Conservation (phyloP, 35 echinoderm and acorn worm species). For the Heliocidaris erythrogramma region DNA sequence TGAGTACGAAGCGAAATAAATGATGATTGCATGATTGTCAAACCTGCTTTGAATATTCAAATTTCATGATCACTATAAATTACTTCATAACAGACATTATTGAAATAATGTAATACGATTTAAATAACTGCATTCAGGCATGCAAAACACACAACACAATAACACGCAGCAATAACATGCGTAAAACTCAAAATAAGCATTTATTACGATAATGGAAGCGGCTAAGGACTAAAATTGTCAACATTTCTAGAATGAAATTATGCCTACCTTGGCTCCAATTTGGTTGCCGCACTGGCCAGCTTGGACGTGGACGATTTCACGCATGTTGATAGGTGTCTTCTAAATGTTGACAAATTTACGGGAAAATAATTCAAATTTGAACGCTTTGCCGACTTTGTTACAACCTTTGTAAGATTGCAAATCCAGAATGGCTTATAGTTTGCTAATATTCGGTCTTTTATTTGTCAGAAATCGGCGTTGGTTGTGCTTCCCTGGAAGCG, state of each 20-base stretch:
- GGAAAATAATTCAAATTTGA: background rate
- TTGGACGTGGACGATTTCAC: conserved; percentile 89
- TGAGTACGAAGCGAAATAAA: too few species aligned
- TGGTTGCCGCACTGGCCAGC: conserved; percentile 91
- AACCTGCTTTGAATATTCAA: too few species aligned
- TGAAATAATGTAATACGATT: too few species aligned
- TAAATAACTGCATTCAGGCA: too few species aligned
- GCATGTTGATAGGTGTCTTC: conserved; percentile 56
- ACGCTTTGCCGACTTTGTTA: background rate
- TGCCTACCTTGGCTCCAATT: conserved; percentile 83
- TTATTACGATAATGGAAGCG: background rate
- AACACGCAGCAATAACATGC: too few species aligned
- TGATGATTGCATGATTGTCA: too few species aligned
- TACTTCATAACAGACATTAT: too few species aligned
- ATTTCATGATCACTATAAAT: too few species aligned
- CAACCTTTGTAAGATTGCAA: background rate
- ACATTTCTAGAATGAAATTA: background rate
- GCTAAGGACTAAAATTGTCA: background rate
- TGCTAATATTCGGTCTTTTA: background rate
- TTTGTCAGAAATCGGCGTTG: background rate
- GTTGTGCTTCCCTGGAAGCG: background rate
- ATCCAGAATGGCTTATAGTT: background rate
- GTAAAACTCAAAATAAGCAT: too few species aligned
- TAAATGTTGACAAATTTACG: background rate
- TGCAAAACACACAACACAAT: too few species aligned